Percentiles rank a stretch among this genome's conserved stretches.
These are phyloP conservation scores for Pandemis corylana DNA, from an alignment of 2,888 invertebrate species.

Conservation along the genomic window DNA sequence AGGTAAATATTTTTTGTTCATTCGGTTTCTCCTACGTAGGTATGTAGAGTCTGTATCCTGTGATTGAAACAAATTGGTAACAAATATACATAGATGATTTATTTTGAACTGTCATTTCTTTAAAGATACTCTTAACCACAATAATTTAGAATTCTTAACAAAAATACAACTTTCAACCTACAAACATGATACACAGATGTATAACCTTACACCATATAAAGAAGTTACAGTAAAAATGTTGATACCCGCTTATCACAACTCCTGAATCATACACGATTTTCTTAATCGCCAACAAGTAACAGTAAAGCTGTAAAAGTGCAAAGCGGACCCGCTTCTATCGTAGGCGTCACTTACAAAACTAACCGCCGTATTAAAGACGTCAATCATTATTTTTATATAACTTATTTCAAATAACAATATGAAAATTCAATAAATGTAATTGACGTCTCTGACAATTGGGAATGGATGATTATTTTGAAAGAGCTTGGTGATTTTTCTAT, in stretches of 20 bases:
- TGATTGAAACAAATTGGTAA: conserved; percentile 6
- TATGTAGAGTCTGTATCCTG: too few relatives aligned
- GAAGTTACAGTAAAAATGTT: background rate
- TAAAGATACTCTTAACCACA: background rate
- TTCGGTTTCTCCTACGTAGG: too few relatives aligned
- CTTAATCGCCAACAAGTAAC: background rate
- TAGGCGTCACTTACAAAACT: background rate
- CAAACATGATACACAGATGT: background rate
- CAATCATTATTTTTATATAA: too few relatives aligned
- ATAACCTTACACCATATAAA: background rate
- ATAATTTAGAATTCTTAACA: conserved; percentile 6
- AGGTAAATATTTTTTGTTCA: too few relatives aligned
- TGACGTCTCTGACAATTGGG: background rate
- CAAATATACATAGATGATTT: conserved; percentile 4
- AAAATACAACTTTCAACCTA: conserved; percentile 1
- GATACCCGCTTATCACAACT: background rate
- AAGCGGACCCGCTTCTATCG: background rate
- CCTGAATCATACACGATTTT: background rate
- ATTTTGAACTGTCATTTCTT: conserved; percentile 1
- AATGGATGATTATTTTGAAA: too few relatives aligned
- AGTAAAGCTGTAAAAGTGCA: background rate
- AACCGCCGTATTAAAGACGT: background rate
- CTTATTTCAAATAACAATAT: too few relatives aligned
- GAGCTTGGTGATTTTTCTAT: too few relatives aligned
- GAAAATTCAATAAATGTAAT: too few relatives aligned